Evolutionary conservation across 2,888 invertebrate genomes (phyloP), one percentile per base, ranked within the genome.

Genomic region (Fragum whitleyi): DNA sequence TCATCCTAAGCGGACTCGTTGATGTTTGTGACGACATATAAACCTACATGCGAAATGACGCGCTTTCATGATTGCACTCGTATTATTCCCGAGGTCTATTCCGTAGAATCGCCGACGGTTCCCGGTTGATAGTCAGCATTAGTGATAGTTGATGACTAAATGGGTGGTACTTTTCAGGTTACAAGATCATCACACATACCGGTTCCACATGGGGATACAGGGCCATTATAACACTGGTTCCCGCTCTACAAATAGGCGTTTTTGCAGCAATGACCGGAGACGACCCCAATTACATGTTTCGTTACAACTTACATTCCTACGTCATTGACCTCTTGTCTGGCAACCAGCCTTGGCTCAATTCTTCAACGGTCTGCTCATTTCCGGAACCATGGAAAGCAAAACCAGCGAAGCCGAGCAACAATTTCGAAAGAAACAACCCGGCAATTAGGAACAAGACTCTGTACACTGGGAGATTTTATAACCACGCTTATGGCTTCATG

Each of bases 321-420:
- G 69, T 90, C 19, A 77, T 88, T 9, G 93, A 93, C 81, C 72
- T 89, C 9, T 70, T 90, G 16, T 74, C 92, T 55, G 91, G 90
- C 5, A 75, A 89, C 59, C 72, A 85, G 1, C 91, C 92, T 0
- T 93, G 92, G 92, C 77, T 93, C 2, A 90, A 92, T 81, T 62
- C 76, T 14, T 81, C 87, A 0, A 87, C 89, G 0, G 78, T 91
- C 11, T 93, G 93, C 74, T 82, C 88, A 3, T 93, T 91, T 86
- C 93, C 93, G 7, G 86, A 89, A 57, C 90, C 90, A 9, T 90
- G 88, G 88, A 29, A 61, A 3, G 62, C 57, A 5, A 59, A 74
- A 28, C 39, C 57, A 19, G 21, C 72, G 6, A 70, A 28, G 14
- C 11, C 57, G 6, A 47, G 55, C 11, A 19, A 72, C 21, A 28